Evolutionary conservation across 2,888 invertebrate species (phyloP).

Genomic region (Cylloceria caligata): DNA sequence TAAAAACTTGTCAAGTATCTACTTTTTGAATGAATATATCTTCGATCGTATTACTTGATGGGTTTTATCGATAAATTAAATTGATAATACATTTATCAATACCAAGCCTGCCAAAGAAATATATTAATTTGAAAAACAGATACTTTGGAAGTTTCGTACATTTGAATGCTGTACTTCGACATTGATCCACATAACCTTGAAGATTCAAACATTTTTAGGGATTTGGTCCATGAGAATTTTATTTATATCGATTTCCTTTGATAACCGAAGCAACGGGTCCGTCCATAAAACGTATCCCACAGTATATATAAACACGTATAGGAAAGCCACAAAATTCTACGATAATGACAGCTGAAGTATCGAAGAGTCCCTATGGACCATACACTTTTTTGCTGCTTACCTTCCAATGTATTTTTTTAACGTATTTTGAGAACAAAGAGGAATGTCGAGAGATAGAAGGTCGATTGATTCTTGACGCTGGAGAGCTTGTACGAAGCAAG

Average conservation of each 20-base stretch:
- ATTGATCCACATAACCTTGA: too few species aligned
- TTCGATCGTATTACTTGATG: too few species aligned
- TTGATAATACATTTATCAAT: too few species aligned
- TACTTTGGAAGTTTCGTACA: too few species aligned
- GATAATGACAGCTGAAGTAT: constrained; percentile 32
- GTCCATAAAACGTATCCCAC: not conserved
- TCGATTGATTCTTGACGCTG: constrained; percentile 6
- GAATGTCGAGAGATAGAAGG: not conserved
- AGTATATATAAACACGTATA: not conserved
- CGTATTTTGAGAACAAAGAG: constrained; percentile 48
- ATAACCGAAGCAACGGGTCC: not conserved
- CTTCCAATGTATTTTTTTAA: constrained; percentile 31
- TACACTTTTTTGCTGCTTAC: constrained; percentile 1
- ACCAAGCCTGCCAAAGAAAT: too few species aligned
- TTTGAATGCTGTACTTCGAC: too few species aligned
- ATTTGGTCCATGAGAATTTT: not conserved
- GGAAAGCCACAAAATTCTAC: constrained; percentile 16
- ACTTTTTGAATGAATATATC: too few species aligned
- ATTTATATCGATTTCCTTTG: not conserved
- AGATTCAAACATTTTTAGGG: not conserved
- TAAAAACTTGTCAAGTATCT: too few species aligned
- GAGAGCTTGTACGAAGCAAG: constrained; percentile 14
- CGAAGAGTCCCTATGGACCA: not conserved
- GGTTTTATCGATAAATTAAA: too few species aligned
- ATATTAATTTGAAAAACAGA: too few species aligned